Percentiles rank a stretch among this genome's conserved stretches.
These are phyloP conservation scores for Drosophila mulleri DNA, from an alignment of 2,888 invertebrate species.

Conservation along the genomic window DNA sequence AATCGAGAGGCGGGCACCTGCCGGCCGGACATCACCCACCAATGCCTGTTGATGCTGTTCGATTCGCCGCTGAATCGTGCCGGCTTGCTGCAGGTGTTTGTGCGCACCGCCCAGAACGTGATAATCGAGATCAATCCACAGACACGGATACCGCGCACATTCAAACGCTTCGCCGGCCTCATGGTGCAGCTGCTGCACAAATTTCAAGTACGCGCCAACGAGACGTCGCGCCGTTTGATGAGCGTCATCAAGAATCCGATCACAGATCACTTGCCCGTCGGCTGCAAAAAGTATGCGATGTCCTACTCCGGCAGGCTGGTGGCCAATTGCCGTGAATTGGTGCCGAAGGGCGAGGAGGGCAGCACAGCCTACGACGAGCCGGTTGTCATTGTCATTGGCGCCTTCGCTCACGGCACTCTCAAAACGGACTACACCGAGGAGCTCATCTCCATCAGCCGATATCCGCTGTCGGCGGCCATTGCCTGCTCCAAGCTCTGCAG, in stretches of 20 bases:
- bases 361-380: slow-evolving; percentile 90
- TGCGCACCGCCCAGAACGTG: slow-evolving; percentile 96
- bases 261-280: slow-evolving; percentile 96
- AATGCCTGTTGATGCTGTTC: slow-evolving; percentile 98
- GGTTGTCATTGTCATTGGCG: slow-evolving; percentile 95
- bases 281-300: slow-evolving; percentile 94
- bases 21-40: slow-evolving; percentile 98
- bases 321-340: slow-evolving; percentile 90
- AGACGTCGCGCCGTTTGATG: slow-evolving; percentile 94
- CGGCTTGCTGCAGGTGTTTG: slow-evolving; percentile 97
- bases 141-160: slow-evolving; percentile 98
- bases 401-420: slow-evolving; percentile 98
- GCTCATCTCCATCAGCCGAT: slow-evolving; percentile 96
- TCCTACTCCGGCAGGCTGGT: slow-evolving; percentile 93
- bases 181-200: slow-evolving; percentile 99
- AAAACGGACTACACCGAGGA: slow-evolving; percentile 95
- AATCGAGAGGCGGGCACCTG: slow-evolving; percentile 94
- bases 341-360: slow-evolving; percentile 86
- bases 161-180: slow-evolving; percentile 97
- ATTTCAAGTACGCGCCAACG: slow-evolving; percentile 95
- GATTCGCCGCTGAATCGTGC: slow-evolving; percentile 99
- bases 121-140: slow-evolving; percentile 98
- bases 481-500: slow-evolving; percentile 97
- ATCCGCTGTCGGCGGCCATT: slow-evolving; percentile 97
- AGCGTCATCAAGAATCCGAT: slow-evolving; percentile 99